phyloP scores from a whole-genome alignment of 2,797 vertebrate species.

The Hyperoplus immaculatus region DNA sequence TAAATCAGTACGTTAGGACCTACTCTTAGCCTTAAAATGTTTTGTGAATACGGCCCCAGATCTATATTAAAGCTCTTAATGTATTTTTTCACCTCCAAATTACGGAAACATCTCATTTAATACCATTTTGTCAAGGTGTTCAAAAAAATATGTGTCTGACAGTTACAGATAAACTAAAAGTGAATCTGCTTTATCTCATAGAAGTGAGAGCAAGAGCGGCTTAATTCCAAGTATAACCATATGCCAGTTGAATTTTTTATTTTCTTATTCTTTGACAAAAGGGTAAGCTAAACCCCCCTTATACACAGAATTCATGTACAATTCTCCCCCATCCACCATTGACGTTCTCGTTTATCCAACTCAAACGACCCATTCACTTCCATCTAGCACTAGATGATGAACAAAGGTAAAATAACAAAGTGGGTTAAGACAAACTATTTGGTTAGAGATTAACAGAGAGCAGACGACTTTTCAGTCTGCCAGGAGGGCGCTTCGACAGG shows the following conservation, averaged over 20 bases:
- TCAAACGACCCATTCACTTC: constrained; percentile 37
- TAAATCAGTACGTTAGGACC: no score
- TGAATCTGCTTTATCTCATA: not conserved
- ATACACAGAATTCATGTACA: not conserved
- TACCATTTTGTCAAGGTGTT: not conserved
- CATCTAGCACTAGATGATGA: constrained; percentile 22
- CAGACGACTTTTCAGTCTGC: constrained; percentile 12
- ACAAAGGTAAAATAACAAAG: constrained; percentile 32
- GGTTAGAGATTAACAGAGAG: constrained; percentile 32
- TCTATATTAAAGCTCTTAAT: not conserved
- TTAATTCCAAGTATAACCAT: constrained; percentile 23
- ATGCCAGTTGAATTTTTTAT: constrained; percentile 22
- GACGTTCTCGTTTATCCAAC: constrained; percentile 25
- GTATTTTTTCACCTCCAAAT: constrained; percentile 1
- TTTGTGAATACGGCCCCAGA: not conserved
- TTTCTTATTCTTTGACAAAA: constrained; percentile 38
- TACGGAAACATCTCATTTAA: not conserved
- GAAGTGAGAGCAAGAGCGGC: constrained; percentile 11
- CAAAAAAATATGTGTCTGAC: not conserved
- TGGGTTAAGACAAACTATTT: constrained; percentile 28
- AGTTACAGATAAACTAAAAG: not conserved
- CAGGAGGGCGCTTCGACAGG: not conserved
- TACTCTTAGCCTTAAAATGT: no score
- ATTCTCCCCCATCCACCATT: not conserved
- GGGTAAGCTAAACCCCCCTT: constrained; percentile 28